Evolutionary conservation across 2,888 invertebrate genomes (phyloP).

Genomic region (Drosophila macrospina): DNA sequence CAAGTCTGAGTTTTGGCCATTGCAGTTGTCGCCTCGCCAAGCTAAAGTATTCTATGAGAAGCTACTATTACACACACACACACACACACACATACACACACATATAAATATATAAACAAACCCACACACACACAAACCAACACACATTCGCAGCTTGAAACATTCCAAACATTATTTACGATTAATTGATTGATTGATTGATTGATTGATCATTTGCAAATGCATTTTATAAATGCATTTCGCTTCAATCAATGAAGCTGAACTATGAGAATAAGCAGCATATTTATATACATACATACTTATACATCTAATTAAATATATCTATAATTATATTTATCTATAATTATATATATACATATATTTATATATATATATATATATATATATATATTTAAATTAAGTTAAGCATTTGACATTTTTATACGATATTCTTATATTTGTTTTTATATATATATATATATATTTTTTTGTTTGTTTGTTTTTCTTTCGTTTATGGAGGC

Average conservation of each 20-base stretch:
- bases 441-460: conserved; percentile 52
- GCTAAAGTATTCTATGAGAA: conserved; percentile 69
- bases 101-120: conserved; percentile 4
- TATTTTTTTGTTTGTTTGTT: conserved; percentile 65
- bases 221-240: conserved; percentile 83
- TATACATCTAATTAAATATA: background rate
- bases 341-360: too few relatives aligned
- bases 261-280: conserved; percentile 64
- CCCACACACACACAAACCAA: conserved; percentile 18
- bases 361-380: conserved; percentile 11
- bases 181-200: conserved; percentile 41
- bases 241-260: conserved; percentile 46
- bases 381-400: conserved; percentile 19
- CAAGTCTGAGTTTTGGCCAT: background rate
- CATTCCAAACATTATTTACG: conserved; percentile 68
- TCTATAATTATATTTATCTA: conserved; percentile 14
- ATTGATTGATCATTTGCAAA: conserved; percentile 26
- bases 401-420: conserved; percentile 22
- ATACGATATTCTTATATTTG: conserved; percentile 15
- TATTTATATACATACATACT: conserved; percentile 43
- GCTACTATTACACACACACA: conserved; percentile 54
- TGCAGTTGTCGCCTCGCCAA: conserved; percentile 50
- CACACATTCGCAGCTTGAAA: conserved; percentile 75
- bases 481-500: conserved; percentile 69
- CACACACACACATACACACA: conserved; percentile 19